Base-by-base conservation (phyloP, 2,797 vertebrate species). In the Toxotes lorentzi region DNA sequence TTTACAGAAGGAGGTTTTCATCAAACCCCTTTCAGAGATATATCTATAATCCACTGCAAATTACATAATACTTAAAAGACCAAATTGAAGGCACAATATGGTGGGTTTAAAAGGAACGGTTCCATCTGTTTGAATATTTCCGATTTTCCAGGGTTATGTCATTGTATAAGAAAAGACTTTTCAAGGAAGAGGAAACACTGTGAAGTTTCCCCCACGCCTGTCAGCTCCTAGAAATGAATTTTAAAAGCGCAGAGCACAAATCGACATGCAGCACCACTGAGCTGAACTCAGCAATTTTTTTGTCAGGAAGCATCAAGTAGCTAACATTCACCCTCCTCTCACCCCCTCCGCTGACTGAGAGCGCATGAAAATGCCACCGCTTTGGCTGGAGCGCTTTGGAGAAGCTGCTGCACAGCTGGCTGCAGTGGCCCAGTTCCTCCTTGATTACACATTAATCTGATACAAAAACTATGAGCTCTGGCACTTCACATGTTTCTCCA, bases 341-440 rank as follows among this genome's bases (percentile, higher is more conserved):
- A 38, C 27, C 27, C 27, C 27, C 64, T 50, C 2, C 19, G 67
- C 58, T 23, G 51, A 68, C 19, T 27, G 21, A 56, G 27, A 57
- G n/a, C 4, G 5, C 38, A 27, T 24, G 8, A 17, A 84, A 79
- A 57, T 74, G 74, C 47, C 74, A 41, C 50, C 1, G 40, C 54
- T 38, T 14, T 19, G 70, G 59, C 47, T 38, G 12, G 35, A 47
- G 65, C 67, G 62, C 60, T 27, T 27, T 27, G 14, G 63, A 57
- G 77, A 34, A 58, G 79, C 68, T 16, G 66, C 82, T 30, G 78
- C 81, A 86, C 89, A 88, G 79, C 88, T 87, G 87, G 86, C 74
- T 78, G 80, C 88, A 13, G 70, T 78, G 82, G 82, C 82, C 88
- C 82, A 82, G 12, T 86, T 88, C 84, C 82, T 75, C 74, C 70